Evolutionary conservation across 2,797 vertebrate species (phyloP).

Genomic region (Parauchenoglanis punctatus): DNA sequence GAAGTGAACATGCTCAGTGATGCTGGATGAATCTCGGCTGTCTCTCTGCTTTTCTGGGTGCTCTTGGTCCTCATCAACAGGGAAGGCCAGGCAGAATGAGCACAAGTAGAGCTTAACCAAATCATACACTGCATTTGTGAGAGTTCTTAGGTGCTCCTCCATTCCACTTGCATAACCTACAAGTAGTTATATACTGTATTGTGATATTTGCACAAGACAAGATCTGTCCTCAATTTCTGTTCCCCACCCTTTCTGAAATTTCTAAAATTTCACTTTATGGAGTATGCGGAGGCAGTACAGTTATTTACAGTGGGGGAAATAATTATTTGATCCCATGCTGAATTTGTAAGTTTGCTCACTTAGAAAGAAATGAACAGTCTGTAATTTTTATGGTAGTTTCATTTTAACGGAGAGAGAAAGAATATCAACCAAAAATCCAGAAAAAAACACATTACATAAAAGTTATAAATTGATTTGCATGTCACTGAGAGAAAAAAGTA

Average conservation of each 20-base stretch:
- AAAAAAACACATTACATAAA: too few species aligned
- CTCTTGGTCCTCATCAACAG: slow-evolving; percentile 41
- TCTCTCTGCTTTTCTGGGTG: slow-evolving; percentile 58
- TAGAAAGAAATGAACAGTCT: too few species aligned
- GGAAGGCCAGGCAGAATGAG: slow-evolving; percentile 73
- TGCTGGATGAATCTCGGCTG: slow-evolving; percentile 85
- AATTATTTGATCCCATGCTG: too few species aligned
- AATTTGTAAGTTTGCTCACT: too few species aligned
- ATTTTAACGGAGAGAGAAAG: too few species aligned
- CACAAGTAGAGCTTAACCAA: slow-evolving; percentile 85
- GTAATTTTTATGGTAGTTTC: too few species aligned
- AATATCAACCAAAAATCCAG: too few species aligned
- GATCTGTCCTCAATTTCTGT: not conserved
- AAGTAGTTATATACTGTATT: not conserved
- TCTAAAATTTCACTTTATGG: not conserved
- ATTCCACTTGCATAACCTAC: slow-evolving; percentile 78
- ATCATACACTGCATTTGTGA: slow-evolving; percentile 86
- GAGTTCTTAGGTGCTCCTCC: slow-evolving; percentile 79
- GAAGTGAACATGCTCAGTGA: slow-evolving; percentile 92
- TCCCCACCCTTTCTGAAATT: not conserved
- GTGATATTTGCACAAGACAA: not conserved
- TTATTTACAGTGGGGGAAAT: too few species aligned
- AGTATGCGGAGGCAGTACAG: not conserved
- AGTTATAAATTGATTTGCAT: too few species aligned
- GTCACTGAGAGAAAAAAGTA: too few species aligned